Evolutionary conservation across 2,797 vertebrate species (phyloP).

Genomic region (Hephaestus fuliginosus): DNA sequence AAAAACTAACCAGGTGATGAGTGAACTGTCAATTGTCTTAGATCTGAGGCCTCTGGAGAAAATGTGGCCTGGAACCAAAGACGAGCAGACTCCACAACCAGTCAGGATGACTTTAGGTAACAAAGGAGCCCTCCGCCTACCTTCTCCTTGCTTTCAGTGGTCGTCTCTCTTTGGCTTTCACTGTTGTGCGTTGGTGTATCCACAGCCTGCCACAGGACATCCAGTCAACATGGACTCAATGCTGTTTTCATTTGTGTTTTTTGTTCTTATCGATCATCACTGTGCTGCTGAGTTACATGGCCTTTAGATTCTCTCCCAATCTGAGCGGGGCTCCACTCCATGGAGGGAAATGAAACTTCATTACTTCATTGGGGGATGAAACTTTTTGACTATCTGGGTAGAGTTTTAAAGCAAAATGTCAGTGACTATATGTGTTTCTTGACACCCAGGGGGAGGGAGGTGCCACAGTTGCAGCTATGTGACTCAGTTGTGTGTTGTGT

Average conservation of each 20-base stretch:
- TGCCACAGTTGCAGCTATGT: slow-evolving; percentile 42
- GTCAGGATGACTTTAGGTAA: slow-evolving; percentile 90
- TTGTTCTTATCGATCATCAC: slow-evolving; percentile 58
- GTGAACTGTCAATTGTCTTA: slow-evolving; percentile 82
- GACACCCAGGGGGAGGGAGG: not conserved
- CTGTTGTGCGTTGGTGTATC: slow-evolving; percentile 69
- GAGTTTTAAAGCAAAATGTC: not conserved
- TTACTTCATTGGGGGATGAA: no score
- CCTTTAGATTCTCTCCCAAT: slow-evolving; percentile 26
- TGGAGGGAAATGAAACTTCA: not conserved
- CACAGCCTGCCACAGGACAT: slow-evolving; percentile 57
- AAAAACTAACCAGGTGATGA: slow-evolving; percentile 64
- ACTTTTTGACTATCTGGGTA: no score
- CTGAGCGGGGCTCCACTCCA: slow-evolving; percentile 10
- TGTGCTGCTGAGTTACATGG: slow-evolving; percentile 63
- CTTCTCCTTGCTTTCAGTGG: slow-evolving; percentile 58
- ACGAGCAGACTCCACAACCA: slow-evolving; percentile 87
- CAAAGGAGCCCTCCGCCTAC: slow-evolving; percentile 62
- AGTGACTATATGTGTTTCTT: slow-evolving; percentile 15
- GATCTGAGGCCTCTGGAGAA: slow-evolving; percentile 86
- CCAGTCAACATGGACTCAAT: slow-evolving; percentile 63
- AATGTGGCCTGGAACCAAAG: slow-evolving; percentile 85
- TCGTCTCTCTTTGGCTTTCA: slow-evolving; percentile 71
- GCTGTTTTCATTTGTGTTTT: slow-evolving; percentile 62
- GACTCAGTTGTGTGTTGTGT: slow-evolving; percentile 65